Base-by-base conservation (phyloP, 1,140 invertebrate genomes). In the Drosophila takahashii region DNA sequence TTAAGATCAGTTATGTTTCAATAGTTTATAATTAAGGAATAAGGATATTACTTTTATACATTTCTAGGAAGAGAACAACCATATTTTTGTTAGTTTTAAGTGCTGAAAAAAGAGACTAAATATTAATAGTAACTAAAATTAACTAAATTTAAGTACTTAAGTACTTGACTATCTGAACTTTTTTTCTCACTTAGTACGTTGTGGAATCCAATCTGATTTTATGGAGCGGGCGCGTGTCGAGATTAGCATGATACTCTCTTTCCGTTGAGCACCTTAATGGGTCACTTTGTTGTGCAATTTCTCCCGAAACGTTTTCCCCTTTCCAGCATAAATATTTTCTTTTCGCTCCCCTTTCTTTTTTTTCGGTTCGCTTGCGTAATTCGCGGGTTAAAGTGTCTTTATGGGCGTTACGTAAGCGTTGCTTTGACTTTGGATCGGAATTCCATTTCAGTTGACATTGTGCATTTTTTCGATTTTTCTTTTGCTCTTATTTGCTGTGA, bases 361-460 rank as follows among this genome's bases (percentile, higher is more conserved):
- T 16, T 47, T 54, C 6, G 13, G 26, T 9, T 7, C 22, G 58
- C 60, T 87, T 87, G 80, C 78, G 78, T 87, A 86, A 86, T 61
- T 72, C 7, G 48, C 16, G 27, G 16, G 48, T 13, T 53, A 39
- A 26, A 39, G 9, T 13, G 22, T 11, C 13, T 36, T 32, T 1
- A 42, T 29, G 9, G 22, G 36, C 44, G 44, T 87, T 86, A 86
- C 75, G 64, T 87, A 87, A 87, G 74, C 74, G 64, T 87, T 79
- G 69, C 81, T 78, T 87, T 86, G 81, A 87, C 81, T 86, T 86
- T 87, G 81, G 73, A 86, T 77, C 64, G 62, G 50, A 81, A 76
- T 76, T 74, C 34, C 71, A 51, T 52, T 77, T 73, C 47, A 78
- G 60, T 86, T 66, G 64, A 81, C 78, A 81, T 67, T 75, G 60